phyloP scores from a whole-genome alignment of 1,140 invertebrate genomes.

The Bombus confusus region DNA sequence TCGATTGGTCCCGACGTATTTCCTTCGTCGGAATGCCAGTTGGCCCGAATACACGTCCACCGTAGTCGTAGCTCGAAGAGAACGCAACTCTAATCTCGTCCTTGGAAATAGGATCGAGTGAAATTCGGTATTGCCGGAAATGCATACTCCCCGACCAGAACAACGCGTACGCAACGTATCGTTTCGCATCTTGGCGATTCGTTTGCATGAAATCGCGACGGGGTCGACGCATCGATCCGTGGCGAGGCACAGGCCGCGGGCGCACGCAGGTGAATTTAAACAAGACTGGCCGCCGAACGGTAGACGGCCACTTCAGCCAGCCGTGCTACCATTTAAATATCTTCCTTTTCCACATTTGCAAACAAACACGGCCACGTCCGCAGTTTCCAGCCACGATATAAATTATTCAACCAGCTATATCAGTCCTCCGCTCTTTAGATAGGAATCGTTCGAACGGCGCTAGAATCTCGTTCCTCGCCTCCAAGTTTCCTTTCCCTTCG shows the following conservation, averaged over 20 bases:
- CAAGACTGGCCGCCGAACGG: constrained; percentile 25
- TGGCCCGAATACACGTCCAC: too few species aligned
- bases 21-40: too few species aligned
- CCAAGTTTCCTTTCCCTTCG: constrained; percentile 54
- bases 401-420: constrained; percentile 38
- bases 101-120: too few species aligned
- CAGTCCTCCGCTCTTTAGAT: constrained; percentile 46
- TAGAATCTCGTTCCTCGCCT: constrained; percentile 50
- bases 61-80: too few species aligned
- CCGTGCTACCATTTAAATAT: constrained; percentile 41
- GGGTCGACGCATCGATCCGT: constrained; percentile 26
- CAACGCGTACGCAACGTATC: not conserved
- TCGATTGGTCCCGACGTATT: too few species aligned
- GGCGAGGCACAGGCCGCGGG: not conserved
- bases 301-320: not conserved
- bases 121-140: too few species aligned
- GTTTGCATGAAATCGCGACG: not conserved
- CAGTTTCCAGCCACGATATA: constrained; percentile 38
- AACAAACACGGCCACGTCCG: constrained; percentile 48
- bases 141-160: not conserved
- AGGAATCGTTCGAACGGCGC: constrained; percentile 43
- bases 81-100: too few species aligned
- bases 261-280: constrained; percentile 39
- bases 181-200: not conserved
- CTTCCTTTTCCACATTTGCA: constrained; percentile 52